A percentile compares a stretch with the other conserved stretches of the same genome.
These are phyloP conservation scores for Tetranychus piercei DNA, from an alignment of 2,888 invertebrate species.

Conservation along the genomic window DNA sequence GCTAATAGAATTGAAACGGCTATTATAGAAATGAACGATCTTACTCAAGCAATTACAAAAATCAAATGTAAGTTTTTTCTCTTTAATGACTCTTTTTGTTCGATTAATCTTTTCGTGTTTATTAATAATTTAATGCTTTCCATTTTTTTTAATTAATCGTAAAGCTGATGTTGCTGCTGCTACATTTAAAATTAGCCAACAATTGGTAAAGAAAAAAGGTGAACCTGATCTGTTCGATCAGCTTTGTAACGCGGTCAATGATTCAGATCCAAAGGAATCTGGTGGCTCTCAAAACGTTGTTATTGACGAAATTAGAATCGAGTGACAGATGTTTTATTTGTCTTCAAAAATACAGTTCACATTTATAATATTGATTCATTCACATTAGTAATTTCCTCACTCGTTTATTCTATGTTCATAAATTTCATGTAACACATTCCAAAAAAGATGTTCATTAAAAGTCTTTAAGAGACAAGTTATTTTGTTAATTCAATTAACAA, in stretches of 20 bases:
- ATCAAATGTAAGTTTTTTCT: background rate
- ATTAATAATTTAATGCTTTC: background rate
- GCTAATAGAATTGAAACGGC: background rate
- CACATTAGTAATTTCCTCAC: too few relatives aligned
- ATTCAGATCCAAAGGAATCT: background rate
- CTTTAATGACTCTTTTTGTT: background rate
- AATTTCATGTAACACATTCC: too few relatives aligned
- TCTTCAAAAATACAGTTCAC: too few relatives aligned
- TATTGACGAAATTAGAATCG: background rate
- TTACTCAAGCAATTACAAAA: background rate
- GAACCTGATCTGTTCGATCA: background rate
- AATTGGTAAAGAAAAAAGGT: background rate
- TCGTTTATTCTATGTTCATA: too few relatives aligned
- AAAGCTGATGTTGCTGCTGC: background rate
- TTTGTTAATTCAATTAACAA: background rate
- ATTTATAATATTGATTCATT: too few relatives aligned
- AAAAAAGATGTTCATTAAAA: too few relatives aligned
- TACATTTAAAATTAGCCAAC: background rate
- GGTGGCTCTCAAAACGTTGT: background rate
- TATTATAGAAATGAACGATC: background rate
- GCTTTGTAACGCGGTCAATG: background rate
- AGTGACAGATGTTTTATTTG: too few relatives aligned
- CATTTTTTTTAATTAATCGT: background rate
- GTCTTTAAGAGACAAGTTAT: too few relatives aligned
- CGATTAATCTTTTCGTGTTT: background rate